phyloP scores from a whole-genome alignment of 2,888 invertebrate genomes.

The Agrotis clavis region DNA sequence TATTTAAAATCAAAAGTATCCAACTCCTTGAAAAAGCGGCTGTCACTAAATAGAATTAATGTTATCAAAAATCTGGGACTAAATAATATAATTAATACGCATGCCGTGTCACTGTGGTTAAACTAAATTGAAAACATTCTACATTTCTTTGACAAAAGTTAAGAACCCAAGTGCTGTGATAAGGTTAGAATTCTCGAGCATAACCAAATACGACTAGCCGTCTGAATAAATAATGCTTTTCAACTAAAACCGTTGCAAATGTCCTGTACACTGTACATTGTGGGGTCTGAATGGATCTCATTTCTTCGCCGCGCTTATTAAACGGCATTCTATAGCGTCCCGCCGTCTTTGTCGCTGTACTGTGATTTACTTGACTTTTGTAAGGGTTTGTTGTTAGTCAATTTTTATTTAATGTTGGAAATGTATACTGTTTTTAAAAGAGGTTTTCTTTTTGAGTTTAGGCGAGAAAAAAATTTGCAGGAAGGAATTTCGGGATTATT shows the following conservation, averaged over 20 bases:
- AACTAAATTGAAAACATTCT: slow-evolving; percentile 35
- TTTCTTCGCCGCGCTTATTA: slow-evolving; percentile 47
- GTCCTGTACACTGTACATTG: slow-evolving; percentile 40
- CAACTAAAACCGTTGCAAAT: slow-evolving; percentile 40
- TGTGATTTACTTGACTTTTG: slow-evolving; percentile 42
- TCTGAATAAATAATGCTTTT: slow-evolving; percentile 55
- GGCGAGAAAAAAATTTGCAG: background rate
- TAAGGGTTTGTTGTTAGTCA: slow-evolving; percentile 36
- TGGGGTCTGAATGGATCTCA: slow-evolving; percentile 41
- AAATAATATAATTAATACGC: slow-evolving; percentile 24
- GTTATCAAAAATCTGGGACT: background rate
- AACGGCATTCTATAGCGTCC: slow-evolving; percentile 28
- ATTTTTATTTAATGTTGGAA: slow-evolving; percentile 54
- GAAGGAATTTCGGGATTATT: background rate
- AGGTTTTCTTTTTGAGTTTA: slow-evolving; percentile 23
- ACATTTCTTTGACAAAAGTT: slow-evolving; percentile 27
- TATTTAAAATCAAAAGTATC: background rate
- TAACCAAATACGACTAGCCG: slow-evolving; percentile 34
- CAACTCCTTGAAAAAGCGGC: background rate
- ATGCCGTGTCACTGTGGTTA: background rate
- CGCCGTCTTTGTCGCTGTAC: slow-evolving; percentile 14
- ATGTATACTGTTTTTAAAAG: slow-evolving; percentile 33
- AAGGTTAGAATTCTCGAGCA: slow-evolving; percentile 41
- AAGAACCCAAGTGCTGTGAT: slow-evolving; percentile 20
- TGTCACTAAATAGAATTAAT: background rate